Evolutionary conservation across 2,113 vertebrate genomes (phyloP).

Genomic region (Boulengeromyrus knoepffleri): DNA sequence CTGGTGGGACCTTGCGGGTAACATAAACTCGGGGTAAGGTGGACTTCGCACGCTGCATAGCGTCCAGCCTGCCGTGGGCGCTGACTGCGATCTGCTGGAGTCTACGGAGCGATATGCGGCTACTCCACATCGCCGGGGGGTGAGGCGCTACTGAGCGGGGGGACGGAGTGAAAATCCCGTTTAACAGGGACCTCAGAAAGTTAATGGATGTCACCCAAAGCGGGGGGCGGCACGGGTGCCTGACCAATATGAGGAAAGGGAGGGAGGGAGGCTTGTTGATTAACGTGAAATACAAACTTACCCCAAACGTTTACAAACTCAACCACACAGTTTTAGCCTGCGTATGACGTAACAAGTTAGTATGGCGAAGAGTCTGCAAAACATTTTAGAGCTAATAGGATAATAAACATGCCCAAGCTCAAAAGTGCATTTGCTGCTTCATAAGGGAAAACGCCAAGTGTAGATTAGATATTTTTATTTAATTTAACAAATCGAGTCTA

Average conservation of each 20-base stretch:
- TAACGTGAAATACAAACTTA: background rate
- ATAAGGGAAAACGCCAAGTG: background rate
- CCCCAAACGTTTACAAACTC: background rate
- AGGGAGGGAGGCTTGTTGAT: constrained; percentile 21
- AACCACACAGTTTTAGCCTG: background rate
- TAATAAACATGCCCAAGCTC: background rate
- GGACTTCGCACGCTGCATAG: constrained; percentile 48
- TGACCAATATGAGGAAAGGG: constrained; percentile 50
- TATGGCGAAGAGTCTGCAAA: background rate
- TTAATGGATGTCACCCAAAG: constrained; percentile 36
- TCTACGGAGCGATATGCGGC: constrained; percentile 42
- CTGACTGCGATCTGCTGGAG: constrained; percentile 44
- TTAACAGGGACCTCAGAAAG: constrained; percentile 33
- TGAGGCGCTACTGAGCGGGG: constrained; percentile 7
- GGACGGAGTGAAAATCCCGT: constrained; percentile 3
- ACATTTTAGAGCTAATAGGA: background rate
- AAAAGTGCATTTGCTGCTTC: background rate
- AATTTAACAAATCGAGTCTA: background rate
- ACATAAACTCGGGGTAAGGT: constrained; percentile 59
- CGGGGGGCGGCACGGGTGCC: constrained; percentile 40
- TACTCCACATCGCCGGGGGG: constrained; percentile 54
- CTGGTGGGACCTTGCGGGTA: constrained; percentile 62
- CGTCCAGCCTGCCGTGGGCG: constrained; percentile 23
- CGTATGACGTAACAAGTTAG: background rate
- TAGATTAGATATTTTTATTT: background rate